These are phyloP conservation scores for Lycocerus yunnanus DNA, from an alignment of 2,888 invertebrate species.

Conservation along the genomic window DNA sequence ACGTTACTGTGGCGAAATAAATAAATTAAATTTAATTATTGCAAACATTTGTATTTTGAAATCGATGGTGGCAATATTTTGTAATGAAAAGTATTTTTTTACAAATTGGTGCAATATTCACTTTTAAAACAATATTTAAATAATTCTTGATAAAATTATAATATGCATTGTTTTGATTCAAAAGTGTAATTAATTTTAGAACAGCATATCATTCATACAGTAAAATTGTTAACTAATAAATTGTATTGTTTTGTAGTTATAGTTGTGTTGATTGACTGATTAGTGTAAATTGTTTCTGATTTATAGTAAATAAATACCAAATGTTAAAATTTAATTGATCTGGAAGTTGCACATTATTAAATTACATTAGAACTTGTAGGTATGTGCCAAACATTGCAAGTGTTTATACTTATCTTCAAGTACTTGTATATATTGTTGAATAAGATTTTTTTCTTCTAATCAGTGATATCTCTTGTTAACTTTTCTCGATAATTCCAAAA, in stretches of 20 bases:
- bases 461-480: too few relatives aligned
- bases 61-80: background rate
- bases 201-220: background rate
- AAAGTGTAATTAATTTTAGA: background rate
- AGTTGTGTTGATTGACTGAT: background rate
- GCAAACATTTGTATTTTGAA: background rate
- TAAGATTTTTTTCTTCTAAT: too few relatives aligned
- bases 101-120: background rate
- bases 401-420: too few relatives aligned
- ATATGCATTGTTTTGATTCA: background rate
- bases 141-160: background rate
- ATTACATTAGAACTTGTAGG: too few relatives aligned
- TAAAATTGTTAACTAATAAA: background rate
- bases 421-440: too few relatives aligned
- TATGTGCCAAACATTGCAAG: too few relatives aligned
- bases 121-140: background rate
- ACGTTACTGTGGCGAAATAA: background rate
- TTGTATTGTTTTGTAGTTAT: background rate
- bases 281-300: background rate
- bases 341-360: too few relatives aligned
- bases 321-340: background rate
- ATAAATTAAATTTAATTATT: background rate
- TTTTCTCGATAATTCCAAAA: too few relatives aligned
- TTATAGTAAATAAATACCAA: background rate
- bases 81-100: background rate